Percentiles rank a stretch among this genome's conserved stretches.
Conservation (phyloP, 2,797 vertebrate species). For the Myotis planiceps region DNA sequence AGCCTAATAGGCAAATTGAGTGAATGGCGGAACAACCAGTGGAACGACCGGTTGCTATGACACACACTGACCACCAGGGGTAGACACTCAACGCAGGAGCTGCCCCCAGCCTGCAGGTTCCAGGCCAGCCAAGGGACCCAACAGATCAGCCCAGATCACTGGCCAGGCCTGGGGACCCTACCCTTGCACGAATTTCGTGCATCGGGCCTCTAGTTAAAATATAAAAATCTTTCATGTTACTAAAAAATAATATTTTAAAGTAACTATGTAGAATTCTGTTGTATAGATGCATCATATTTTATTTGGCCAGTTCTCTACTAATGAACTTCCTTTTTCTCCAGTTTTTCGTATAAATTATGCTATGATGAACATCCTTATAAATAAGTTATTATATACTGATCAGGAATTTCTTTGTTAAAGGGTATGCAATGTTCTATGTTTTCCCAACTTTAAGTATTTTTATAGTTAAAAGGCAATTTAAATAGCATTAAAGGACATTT, state of each 20-base stretch:
- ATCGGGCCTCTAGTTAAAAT: too few species aligned
- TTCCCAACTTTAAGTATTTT: constrained; percentile 12
- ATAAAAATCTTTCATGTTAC: background rate
- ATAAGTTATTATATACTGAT: constrained; percentile 32
- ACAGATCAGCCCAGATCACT: too few species aligned
- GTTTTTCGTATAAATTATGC: constrained; percentile 39
- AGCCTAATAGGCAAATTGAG: too few species aligned
- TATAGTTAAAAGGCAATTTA: constrained; percentile 28
- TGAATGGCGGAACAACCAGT: too few species aligned
- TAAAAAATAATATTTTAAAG: constrained; percentile 36
- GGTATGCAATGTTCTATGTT: background rate
- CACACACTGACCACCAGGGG: too few species aligned
- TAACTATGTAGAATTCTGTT: background rate
- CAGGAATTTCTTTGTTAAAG: constrained; percentile 38
- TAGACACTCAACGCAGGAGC: too few species aligned
- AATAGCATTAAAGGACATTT: constrained; percentile 20
- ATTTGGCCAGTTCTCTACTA: background rate
- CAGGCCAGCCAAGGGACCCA: too few species aligned
- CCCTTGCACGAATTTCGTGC: too few species aligned
- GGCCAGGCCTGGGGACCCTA: too few species aligned
- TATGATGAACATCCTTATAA: background rate
- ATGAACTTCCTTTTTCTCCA: constrained; percentile 1
- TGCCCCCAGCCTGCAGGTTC: too few species aligned
- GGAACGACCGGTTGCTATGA: too few species aligned
- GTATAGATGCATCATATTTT: background rate